Evolutionary conservation across 2,797 vertebrate species (phyloP).

Genomic region (Chromobotia macracanthus): DNA sequence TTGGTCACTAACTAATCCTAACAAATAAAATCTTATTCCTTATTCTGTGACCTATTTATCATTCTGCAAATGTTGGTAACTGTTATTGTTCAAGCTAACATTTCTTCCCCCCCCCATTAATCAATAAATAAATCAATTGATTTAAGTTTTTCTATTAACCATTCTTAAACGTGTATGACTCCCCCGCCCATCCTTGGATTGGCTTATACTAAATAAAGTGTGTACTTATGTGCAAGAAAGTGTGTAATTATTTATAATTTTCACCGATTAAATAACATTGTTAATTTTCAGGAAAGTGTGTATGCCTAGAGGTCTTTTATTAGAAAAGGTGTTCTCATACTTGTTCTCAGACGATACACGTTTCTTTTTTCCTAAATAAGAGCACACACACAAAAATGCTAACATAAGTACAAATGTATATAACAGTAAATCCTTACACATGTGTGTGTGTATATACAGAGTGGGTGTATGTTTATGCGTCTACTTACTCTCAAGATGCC

Average conservation of each 20-base stretch:
- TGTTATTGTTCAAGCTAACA: not conserved
- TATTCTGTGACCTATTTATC: not conserved
- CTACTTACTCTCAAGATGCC: slow-evolving; percentile 57
- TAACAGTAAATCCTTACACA: not conserved
- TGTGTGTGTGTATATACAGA: not conserved
- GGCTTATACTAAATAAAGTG: no score
- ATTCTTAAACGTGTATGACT: no score
- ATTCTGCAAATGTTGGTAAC: not conserved
- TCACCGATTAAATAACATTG: no score
- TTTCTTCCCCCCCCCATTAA: no score
- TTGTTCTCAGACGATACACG: not conserved
- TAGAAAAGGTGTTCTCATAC: slow-evolving; percentile 5
- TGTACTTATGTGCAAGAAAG: no score
- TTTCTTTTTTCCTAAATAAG: not conserved
- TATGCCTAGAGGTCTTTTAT: not conserved
- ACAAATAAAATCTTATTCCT: not conserved
- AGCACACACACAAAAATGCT: not conserved
- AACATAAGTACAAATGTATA: not conserved
- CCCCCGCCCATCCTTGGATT: no score
- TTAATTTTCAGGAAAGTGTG: not conserved
- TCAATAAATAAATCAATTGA: no score
- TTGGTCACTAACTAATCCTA: no score
- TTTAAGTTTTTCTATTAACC: no score
- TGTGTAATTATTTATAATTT: no score
- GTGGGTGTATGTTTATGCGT: not conserved